phyloP scores from a whole-genome alignment of 1,140 invertebrate genomes.

The Pteromalus puparum region DNA sequence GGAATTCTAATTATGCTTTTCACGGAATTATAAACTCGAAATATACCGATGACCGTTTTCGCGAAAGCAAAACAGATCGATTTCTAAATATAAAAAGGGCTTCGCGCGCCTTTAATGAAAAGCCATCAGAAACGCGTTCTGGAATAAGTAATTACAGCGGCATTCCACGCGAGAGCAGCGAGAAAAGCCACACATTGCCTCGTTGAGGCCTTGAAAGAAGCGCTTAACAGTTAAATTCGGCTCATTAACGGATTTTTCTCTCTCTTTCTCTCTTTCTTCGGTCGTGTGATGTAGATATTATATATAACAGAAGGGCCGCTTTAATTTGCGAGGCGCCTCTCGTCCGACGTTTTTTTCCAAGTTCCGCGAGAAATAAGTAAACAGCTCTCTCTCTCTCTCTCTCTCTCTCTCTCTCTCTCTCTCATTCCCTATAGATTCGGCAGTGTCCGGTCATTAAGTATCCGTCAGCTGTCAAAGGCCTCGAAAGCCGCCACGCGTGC shows the following conservation, averaged over 20 bases:
- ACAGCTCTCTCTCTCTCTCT: neutral
- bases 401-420: neutral
- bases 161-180: neutral
- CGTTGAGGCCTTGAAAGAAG: neutral
- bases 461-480: conserved; percentile 22
- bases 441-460: neutral
- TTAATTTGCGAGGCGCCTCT: too few relatives aligned
- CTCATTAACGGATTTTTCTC: neutral
- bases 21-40: neutral
- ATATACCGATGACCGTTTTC: neutral
- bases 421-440: neutral
- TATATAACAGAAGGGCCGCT: too few relatives aligned
- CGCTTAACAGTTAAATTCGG: neutral
- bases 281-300: neutral
- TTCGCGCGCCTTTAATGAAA: neutral
- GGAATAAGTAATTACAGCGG: neutral
- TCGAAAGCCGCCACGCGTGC: neutral
- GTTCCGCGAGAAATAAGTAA: neutral
- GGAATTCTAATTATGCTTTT: neutral
- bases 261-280: neutral
- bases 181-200: neutral
- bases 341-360: neutral
- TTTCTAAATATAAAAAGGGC: neutral
- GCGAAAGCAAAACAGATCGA: neutral
- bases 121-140: neutral